phyloP scores from a whole-genome alignment of 2,113 vertebrate species.

The Tichodroma muraria region DNA sequence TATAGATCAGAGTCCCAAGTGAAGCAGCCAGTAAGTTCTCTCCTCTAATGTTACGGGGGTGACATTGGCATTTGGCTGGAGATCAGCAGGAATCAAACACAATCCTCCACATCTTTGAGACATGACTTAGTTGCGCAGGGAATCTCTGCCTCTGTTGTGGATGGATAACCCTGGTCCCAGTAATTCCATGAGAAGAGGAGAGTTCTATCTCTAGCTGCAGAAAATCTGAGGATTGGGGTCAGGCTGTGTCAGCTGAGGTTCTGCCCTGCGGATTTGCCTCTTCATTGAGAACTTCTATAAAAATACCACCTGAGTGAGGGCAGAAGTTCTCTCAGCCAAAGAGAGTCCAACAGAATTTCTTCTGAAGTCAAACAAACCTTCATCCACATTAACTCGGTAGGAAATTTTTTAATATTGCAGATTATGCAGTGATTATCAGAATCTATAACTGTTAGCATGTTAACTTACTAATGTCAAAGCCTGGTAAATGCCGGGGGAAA shows the following conservation, averaged over 20 bases:
- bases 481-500: background rate
- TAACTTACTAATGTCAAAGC: background rate
- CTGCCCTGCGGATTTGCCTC: background rate
- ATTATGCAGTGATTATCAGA: background rate
- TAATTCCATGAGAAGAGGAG: background rate
- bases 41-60: background rate
- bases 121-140: background rate
- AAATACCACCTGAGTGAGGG: background rate
- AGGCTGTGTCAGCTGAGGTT: background rate
- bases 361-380: background rate
- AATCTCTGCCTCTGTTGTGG: background rate
- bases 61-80: background rate
- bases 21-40: background rate
- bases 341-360: background rate
- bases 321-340: background rate
- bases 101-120: background rate
- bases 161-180: background rate
- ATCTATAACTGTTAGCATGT: background rate
- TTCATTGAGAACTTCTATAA: too few relatives aligned
- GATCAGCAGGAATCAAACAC: background rate
- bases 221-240: background rate
- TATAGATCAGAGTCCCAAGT: background rate
- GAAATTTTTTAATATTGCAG: background rate
- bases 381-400: background rate
- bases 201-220: background rate